Base-by-base conservation (phyloP, 1,140 invertebrate species). In the Diorhabda sublineata region DNA sequence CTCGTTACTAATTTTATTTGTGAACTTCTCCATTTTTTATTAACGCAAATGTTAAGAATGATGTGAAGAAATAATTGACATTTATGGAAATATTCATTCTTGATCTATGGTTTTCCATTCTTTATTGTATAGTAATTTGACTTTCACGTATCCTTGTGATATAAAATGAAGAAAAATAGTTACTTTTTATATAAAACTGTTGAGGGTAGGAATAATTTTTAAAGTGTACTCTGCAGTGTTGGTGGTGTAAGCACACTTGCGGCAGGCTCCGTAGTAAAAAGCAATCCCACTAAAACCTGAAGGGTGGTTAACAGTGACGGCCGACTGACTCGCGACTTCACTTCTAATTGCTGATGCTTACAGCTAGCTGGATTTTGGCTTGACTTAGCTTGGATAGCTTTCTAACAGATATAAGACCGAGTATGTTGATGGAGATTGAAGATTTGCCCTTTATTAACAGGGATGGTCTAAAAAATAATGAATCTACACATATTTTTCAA, bases 271-370 rank as follows among this genome's bases (percentile, higher is more conserved):
- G 42, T 44, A 65, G 52, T 65, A 65, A 65, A 65, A 65, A 65
- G 64, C 64, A 65, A 65, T 65, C 47, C 64, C 64, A 65, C 64
- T 65, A 65, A 65, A 65, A 65, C 64, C 56, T 65, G 47, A 57
- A 52, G 63, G 64, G 64, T 58, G 64, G 47, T 65, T 60, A 58
- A 59, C 57, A 59, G 42, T 56, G 45, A 58, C 58, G 67, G 58
- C 42, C 57, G 58, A n/a, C 47, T 52, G 66, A 45, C 67, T 66
- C 11, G 62, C 56, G 69, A 61, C 59, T 62, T 66, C 66, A 57
- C 59, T 66, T 66, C 65, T 70, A 58, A 66, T 69, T 61, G 68
- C 63, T 58, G 60, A 68, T 68, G 67, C 66, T 60, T 67, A 59
- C 59, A 45, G 45, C 64, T 45, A 45, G 68, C 61, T 63, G 62